Percentiles rank a stretch among this genome's conserved stretches.
phyloP scores from a whole-genome alignment of 2,797 vertebrate genomes.

The Phoeniculus purpureus region DNA sequence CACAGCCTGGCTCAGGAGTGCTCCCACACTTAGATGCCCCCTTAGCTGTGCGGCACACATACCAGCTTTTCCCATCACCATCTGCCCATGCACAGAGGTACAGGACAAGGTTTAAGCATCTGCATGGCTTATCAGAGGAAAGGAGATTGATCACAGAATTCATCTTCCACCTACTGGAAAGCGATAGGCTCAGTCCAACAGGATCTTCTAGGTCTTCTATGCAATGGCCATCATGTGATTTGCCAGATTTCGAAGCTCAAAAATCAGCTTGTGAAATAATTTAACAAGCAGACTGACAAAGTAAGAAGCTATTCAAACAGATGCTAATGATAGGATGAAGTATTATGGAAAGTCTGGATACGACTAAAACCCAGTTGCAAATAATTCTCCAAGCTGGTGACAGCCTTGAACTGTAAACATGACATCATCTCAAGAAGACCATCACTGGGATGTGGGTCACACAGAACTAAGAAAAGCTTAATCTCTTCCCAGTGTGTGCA shows the following conservation, averaged over 20 bases:
- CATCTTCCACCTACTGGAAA: background rate
- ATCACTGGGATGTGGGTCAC: background rate
- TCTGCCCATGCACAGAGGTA: rapidly evolving
- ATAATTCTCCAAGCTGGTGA: background rate
- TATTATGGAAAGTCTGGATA: background rate
- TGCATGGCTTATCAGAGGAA: background rate
- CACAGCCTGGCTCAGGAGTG: background rate
- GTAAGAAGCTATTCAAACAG: background rate
- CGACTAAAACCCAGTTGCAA: background rate
- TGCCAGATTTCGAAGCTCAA: background rate
- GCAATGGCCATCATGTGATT: background rate
- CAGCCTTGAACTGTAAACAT: background rate
- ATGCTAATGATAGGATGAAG: background rate
- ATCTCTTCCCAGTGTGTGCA: background rate
- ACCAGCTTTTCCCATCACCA: background rate
- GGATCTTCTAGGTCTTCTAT: background rate
- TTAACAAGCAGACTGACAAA: background rate
- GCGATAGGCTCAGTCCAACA: background rate
- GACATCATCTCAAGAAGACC: background rate
- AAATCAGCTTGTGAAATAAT: background rate
- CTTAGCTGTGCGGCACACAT: no score
- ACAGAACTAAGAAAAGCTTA: background rate
- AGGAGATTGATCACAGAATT: background rate
- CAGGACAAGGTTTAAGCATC: background rate
- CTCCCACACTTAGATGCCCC: background rate